Base-by-base conservation (phyloP, 1,140 invertebrate species). In the Lanistes nyassanus region DNA sequence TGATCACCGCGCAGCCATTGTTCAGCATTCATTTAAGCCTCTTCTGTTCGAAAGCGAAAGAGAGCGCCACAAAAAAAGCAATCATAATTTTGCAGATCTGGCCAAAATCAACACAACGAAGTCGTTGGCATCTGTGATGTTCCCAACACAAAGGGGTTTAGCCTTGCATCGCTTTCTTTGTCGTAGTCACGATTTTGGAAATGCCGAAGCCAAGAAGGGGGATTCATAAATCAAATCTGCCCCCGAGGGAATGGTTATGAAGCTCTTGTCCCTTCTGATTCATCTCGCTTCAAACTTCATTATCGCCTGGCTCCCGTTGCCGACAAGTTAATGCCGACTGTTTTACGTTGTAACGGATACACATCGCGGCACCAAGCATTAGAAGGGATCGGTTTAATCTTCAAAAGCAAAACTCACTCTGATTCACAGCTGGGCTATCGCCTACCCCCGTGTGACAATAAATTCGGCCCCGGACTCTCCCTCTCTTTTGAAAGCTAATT, bases 111-210 rank as follows among this genome's bases (percentile, higher is more conserved):
- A 53, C 69, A 26, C 9, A n/a, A 26, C 3, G n/a, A 34, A 58
- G 51, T 58, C 69, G 3, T 36, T 23, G 34, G 37, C 70, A 72
- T 72, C 70, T 72, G 70, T 55, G 37, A 9, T 55, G 53, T 62
- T 72, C 70, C 60, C 70, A 72, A 42, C 70, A 72, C 70, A 72
- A 72, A 56, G 70, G 70, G 29, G n/a, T 26, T 26, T 29, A 42
- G 34, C 31, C 37, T 56, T 31, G 56, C 68, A 21, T 31, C 26
- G 51, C 2, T 16, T 62, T 60, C 70, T 72, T 72, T 72, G 70
- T 56, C 23, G 21, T 7, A 58, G 70, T 72, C 70, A 72, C 70
- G 70, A 62, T n/a, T 42, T 4, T 39, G 19, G 55, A 39, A 26
- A 39, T n/a, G 6, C 29, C 23, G 16, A 21, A 23, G 42, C 42